These are phyloP conservation scores for Tachysurus fulvidraco DNA, from an alignment of 2,113 vertebrate genomes.

Conservation along the genomic window DNA sequence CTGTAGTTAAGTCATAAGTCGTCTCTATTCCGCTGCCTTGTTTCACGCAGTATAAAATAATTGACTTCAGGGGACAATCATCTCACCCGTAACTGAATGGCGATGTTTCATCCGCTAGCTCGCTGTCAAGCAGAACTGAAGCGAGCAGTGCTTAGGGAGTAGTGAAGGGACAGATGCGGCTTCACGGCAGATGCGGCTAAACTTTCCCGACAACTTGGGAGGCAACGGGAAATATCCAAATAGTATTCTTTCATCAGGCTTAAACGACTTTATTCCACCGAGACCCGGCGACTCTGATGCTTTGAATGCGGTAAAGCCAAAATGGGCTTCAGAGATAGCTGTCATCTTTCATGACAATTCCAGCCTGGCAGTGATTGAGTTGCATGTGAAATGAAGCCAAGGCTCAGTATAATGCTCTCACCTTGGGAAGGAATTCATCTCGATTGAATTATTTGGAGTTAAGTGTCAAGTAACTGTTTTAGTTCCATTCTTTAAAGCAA, in stretches of 20 bases:
- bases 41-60: conserved; percentile 20
- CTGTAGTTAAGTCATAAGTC: background rate
- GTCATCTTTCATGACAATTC: conserved; percentile 52
- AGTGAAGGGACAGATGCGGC: background rate
- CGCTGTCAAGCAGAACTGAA: background rate
- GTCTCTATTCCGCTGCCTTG: background rate
- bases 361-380: conserved; percentile 48
- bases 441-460: conserved; percentile 48
- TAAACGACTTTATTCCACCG: conserved; percentile 48
- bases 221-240: conserved; percentile 20
- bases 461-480: conserved; percentile 3
- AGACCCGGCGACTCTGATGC: conserved; percentile 26
- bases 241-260: conserved; percentile 29
- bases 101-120: background rate
- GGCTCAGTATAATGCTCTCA: conserved; percentile 41
- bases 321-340: conserved; percentile 42
- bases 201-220: background rate
- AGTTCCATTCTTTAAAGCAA: conserved; percentile 4
- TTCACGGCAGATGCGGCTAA: background rate
- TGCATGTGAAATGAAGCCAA: conserved; percentile 49
- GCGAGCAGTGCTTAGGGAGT: background rate
- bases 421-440: conserved; percentile 47
- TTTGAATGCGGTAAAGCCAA: conserved; percentile 39
- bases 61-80: conserved; percentile 16
- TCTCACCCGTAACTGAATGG: conserved; percentile 13